Conservation (phyloP, 2,888 invertebrate species). For the Cremastinae sp. region DNA sequence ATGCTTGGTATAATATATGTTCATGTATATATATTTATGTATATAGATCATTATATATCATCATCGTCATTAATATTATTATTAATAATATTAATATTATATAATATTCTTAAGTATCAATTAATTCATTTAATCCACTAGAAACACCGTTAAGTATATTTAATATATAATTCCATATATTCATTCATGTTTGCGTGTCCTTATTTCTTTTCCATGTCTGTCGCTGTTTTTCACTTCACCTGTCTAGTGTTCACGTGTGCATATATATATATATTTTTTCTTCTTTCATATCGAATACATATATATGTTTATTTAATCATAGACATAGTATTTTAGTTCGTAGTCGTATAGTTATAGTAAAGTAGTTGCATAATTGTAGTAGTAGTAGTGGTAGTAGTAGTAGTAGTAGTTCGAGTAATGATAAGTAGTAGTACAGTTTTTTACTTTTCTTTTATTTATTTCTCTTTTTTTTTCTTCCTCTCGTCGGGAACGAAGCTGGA, state of each 20-base stretch:
- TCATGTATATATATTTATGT: constrained; percentile 66
- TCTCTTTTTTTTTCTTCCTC: constrained; percentile 54
- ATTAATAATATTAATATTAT: constrained; percentile 74
- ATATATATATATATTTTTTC: constrained; percentile 63
- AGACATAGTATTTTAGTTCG: constrained; percentile 56
- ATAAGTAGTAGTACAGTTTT: constrained; percentile 64
- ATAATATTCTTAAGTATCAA: constrained; percentile 76
- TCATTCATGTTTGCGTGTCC: constrained; percentile 47
- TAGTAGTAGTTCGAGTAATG: constrained; percentile 55
- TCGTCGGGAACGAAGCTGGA: constrained; percentile 67
- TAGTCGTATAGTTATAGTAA: constrained; percentile 60
- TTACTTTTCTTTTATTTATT: constrained; percentile 33
- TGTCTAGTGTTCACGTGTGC: constrained; percentile 46
- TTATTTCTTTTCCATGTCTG: constrained; percentile 12
- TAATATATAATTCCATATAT: constrained; percentile 66
- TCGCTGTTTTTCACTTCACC: constrained; percentile 65
- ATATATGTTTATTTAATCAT: constrained; percentile 51
- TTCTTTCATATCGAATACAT: constrained; percentile 10
- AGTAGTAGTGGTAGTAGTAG: constrained; percentile 52
- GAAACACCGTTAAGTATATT: constrained; percentile 78
- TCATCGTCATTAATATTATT: constrained; percentile 73
- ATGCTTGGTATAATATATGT: constrained; percentile 73
- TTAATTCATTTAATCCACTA: constrained; percentile 77
- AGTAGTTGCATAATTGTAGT: constrained; percentile 61
- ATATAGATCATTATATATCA: constrained; percentile 63